phyloP scores from a whole-genome alignment of 1,140 invertebrate genomes.

The Pentalonia nigronervosa region DNA sequence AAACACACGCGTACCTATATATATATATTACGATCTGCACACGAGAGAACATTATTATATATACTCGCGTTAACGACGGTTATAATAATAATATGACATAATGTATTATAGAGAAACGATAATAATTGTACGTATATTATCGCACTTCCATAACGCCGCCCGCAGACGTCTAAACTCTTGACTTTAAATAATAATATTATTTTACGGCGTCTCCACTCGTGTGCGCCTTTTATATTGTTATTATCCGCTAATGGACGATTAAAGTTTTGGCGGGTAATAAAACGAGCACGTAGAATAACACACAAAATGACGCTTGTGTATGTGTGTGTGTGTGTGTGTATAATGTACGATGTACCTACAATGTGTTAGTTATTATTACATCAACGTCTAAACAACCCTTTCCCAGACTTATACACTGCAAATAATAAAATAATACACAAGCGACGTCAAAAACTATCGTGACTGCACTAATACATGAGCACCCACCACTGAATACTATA shows the following conservation, averaged over 20 bases:
- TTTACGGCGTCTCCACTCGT: not conserved
- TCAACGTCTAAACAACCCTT: not conserved
- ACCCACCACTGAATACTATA: no score
- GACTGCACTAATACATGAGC: not conserved
- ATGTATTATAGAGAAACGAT: not conserved
- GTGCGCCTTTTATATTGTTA: not conserved
- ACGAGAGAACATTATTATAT: not conserved
- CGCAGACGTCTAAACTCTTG: not conserved
- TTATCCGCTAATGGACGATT: slow-evolving; percentile 15
- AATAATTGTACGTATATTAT: not conserved
- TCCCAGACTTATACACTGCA: not conserved
- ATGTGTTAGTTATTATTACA: slow-evolving; percentile 13
- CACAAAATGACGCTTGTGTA: not conserved
- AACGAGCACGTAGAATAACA: not conserved
- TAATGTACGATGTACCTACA: not conserved
- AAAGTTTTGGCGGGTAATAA: not conserved
- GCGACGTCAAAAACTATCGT: not conserved
- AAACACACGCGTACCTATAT: not conserved
- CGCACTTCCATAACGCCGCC: not conserved
- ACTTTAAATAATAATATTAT: slow-evolving; percentile 11
- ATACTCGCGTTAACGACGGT: not conserved
- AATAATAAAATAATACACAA: not conserved
- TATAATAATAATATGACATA: not conserved
- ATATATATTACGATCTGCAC: no score
- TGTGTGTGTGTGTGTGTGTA: not conserved